These are phyloP conservation scores for Epicauta chinensis DNA, from an alignment of 1,140 invertebrate genomes.

Conservation along the genomic window DNA sequence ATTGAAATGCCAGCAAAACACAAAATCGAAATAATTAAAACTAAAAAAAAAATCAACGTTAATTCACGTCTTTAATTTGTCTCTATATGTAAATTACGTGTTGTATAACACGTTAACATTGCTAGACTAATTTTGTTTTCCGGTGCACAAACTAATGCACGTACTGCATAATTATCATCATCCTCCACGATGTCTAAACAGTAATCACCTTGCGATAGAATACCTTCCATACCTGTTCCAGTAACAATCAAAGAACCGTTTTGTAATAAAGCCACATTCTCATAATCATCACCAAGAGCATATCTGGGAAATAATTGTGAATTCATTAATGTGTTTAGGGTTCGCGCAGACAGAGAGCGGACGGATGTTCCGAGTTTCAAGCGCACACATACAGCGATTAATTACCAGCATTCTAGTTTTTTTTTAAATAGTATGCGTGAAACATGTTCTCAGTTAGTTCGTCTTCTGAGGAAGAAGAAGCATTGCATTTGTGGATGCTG, in stretches of 20 bases:
- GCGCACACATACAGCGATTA: too few species aligned
- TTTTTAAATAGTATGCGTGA: too few species aligned
- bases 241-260: constrained; percentile 24
- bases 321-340: too few species aligned
- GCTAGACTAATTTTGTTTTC: neutral
- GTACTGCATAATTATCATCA: neutral
- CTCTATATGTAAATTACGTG: neutral
- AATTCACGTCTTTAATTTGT: neutral
- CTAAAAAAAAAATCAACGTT: constrained; percentile 20
- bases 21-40: constrained; percentile 21
- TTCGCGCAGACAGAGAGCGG: too few species aligned
- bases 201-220: constrained; percentile 14
- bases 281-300: constrained; percentile 5
- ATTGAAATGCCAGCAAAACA: constrained; percentile 21
- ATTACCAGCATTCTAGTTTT: too few species aligned
- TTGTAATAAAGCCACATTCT: constrained; percentile 14
- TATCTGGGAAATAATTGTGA: constrained; percentile 7
- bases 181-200: constrained; percentile 15
- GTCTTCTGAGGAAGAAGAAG: too few species aligned
- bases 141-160: constrained; percentile 1
- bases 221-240: constrained; percentile 6
- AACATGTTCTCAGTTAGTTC: too few species aligned
- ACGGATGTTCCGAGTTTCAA: too few species aligned
- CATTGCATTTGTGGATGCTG: too few species aligned
- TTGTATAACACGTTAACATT: neutral